phyloP scores from a whole-genome alignment of 2,888 invertebrate genomes.

The Galerucella pusilla region DNA sequence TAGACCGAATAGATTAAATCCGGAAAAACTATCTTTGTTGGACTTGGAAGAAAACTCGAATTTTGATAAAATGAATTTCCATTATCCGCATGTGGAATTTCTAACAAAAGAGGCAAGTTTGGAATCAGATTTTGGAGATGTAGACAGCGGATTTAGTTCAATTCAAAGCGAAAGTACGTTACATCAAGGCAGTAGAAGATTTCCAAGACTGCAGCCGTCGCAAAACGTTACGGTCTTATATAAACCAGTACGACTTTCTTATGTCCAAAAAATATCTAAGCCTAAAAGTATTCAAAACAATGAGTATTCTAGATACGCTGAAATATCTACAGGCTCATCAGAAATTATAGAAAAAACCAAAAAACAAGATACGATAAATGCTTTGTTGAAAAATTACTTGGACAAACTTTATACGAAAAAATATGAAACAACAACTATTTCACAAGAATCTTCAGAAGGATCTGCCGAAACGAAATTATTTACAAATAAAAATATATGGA shows the following conservation, averaged over 20 bases:
- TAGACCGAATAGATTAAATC: background rate
- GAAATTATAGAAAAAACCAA: conserved; percentile 19
- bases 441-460: conserved; percentile 1
- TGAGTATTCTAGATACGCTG: conserved; percentile 44
- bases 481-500: conserved; percentile 36
- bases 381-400: conserved; percentile 52
- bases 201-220: conserved; percentile 37
- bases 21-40: conserved; percentile 4
- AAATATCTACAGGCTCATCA: conserved; percentile 20
- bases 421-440: conserved; percentile 28
- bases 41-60: conserved; percentile 16
- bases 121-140: conserved; percentile 47
- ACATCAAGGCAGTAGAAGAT: conserved; percentile 15
- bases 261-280: conserved; percentile 46
- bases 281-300: conserved; percentile 11
- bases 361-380: conserved; percentile 49
- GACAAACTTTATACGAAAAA: conserved; percentile 51
- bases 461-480: conserved; percentile 48
- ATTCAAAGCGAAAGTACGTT: conserved; percentile 36
- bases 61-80: conserved; percentile 42
- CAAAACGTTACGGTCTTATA: conserved; percentile 17
- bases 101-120: conserved; percentile 41
- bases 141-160: conserved; percentile 28
- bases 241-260: conserved; percentile 31
- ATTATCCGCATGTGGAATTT: conserved; percentile 44